A percentile compares a stretch with the other conserved stretches of the same genome.
phyloP scores from a whole-genome alignment of 37 sponge, comb jelly and placozoan genomes.

The Ephydatia muelleri region DNA sequence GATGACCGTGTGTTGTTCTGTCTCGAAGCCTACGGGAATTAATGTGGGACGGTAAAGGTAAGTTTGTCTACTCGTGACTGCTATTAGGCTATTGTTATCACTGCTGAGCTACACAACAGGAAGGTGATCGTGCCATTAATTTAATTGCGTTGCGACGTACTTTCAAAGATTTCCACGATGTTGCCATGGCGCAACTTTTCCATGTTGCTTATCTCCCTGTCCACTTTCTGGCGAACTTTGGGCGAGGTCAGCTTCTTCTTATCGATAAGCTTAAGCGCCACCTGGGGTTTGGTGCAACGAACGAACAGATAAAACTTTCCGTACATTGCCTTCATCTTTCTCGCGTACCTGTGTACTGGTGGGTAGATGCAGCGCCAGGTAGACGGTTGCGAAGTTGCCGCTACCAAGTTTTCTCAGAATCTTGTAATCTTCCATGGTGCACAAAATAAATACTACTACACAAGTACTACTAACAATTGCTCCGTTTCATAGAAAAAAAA shows the following conservation, averaged over 20 bases:
- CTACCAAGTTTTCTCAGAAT: conserved; percentile 35
- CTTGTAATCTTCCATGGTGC: conserved; percentile 57
- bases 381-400: conserved; percentile 61
- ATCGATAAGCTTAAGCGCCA: conserved; percentile 51
- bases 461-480: no score
- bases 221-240: not conserved
- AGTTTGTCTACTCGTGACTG: not conserved
- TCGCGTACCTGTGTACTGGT: conserved; percentile 24
- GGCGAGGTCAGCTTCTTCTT: not conserved
- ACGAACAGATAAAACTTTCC: no score
- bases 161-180: conserved; percentile 35
- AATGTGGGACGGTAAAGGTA: not conserved
- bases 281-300: conserved; percentile 18
- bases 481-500: no score
- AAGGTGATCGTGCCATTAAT: no score
- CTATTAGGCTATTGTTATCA: not conserved
- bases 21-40: conserved; percentile 45
- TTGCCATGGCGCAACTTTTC: conserved; percentile 31
- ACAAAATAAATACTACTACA: not conserved
- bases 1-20: conserved; percentile 7
- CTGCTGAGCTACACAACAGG: not conserved
- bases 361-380: conserved; percentile 28
- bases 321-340: no score
- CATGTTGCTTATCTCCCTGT: conserved; percentile 43
- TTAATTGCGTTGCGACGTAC: conserved; percentile 26